phyloP scores from a whole-genome alignment of 2,113 vertebrate species.

The Lamprologus lemairii region DNA sequence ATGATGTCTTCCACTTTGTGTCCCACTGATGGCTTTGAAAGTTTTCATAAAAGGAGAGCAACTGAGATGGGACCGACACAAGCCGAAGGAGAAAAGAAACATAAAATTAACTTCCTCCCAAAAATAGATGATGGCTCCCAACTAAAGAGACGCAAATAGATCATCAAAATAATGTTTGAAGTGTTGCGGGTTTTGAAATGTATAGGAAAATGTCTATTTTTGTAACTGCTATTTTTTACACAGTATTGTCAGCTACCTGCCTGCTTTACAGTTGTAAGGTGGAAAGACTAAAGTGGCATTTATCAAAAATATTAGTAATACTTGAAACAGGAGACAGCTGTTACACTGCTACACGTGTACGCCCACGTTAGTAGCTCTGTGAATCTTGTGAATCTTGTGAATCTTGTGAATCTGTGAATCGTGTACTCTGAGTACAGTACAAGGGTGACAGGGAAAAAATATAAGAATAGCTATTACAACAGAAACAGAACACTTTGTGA shows the following conservation, averaged over 20 bases:
- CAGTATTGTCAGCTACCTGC: neutral
- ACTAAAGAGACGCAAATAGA: constrained; percentile 28
- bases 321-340: neutral
- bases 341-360: neutral
- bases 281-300: neutral
- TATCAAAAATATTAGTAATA: neutral
- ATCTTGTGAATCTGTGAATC: neutral
- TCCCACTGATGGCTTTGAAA: constrained; percentile 45
- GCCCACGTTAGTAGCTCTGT: neutral
- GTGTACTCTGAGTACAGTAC: neutral
- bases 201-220: constrained; percentile 27
- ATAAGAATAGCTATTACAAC: neutral
- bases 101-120: constrained; percentile 14
- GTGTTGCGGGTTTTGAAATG: neutral
- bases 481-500: neutral
- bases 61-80: constrained; percentile 23
- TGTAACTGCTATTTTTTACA: neutral
- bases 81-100: constrained; percentile 20
- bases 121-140: constrained; percentile 44
- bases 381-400: neutral
- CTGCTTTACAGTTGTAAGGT: neutral
- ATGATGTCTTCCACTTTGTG: constrained; percentile 47
- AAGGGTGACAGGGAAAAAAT: neutral
- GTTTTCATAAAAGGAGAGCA: constrained; percentile 36
- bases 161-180: constrained; percentile 8